Base-by-base conservation (phyloP, 2,113 vertebrate genomes). In the Jaculus jaculus region DNA sequence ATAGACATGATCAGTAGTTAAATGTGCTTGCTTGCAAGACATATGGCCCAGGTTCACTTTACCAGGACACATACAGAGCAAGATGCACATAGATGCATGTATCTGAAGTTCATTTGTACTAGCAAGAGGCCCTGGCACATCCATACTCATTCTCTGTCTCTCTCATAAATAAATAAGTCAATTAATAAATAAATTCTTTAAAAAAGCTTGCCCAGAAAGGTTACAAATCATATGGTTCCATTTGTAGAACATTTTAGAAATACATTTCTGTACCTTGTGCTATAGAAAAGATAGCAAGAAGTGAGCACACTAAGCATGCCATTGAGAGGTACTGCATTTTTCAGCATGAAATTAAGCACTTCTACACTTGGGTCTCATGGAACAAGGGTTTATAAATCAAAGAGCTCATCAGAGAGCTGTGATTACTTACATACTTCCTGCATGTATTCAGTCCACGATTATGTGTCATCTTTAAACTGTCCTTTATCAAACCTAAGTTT, bases 221-320 rank as follows among this genome's bases (percentile, higher is more conserved):
- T 63, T 60, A 51, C 5, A 68, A 20, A 84, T 3, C 78, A 2
- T 30, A 74, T 72, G 15, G 71, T 77, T 90, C 32, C 39, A 66
- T 90, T 83, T 92, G 58, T 42, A 39, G 28, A 42, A 69, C 54
- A 87, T 80, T 80, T 3, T 75, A 69, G 39, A 91, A 95, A 78
- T 87, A 32, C 23, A 82, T 15, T 87, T 72, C 2, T 61, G 13
- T 21, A 39, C 39, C 7, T 26, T 90, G 54, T 60, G 23, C 5
- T n/a, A 54, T 12, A 87, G 23, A 34, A 80, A 84, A 47, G 37
- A 60, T 2, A 32, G 7, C 16, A 80, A 32, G 28, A 74, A 1
- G 84, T 68, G 37, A 87, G 20, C 39, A 10, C 2, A 89, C 34
- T 47, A 58, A 69, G 16, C 7, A 71, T 4, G 80, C 74, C 39